phyloP scores from a whole-genome alignment of 2,113 vertebrate genomes.

The Crotalus tigris region DNA sequence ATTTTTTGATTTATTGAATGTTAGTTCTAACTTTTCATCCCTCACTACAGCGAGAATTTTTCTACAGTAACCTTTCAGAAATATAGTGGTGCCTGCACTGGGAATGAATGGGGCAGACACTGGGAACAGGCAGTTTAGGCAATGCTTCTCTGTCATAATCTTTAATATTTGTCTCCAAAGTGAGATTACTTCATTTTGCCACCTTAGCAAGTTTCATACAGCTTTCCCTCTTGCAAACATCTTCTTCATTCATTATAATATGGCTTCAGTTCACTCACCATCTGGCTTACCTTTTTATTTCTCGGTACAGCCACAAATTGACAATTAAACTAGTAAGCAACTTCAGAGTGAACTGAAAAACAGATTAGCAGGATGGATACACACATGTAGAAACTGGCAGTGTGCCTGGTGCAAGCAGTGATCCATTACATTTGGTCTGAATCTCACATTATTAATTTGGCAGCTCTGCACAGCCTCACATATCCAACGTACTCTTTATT shows the following conservation, averaged over 20 bases:
- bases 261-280: neutral
- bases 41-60: neutral
- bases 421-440: constrained; percentile 4
- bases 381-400: constrained; percentile 31
- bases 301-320: neutral
- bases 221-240: neutral
- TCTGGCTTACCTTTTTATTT: neutral
- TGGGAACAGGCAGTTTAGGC: neutral
- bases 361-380: constrained; percentile 47
- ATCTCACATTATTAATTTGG: constrained; percentile 47
- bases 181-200: neutral
- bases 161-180: neutral
- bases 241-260: neutral
- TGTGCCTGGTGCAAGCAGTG: constrained; percentile 44
- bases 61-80: neutral
- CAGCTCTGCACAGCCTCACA: neutral
- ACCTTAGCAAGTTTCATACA: neutral
- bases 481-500: accelerated
- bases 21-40: neutral
- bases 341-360: constrained; percentile 34
- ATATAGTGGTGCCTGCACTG: neutral
- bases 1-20: neutral
- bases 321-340: constrained; percentile 53
- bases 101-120: neutral
- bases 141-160: neutral